These are phyloP conservation scores for Thoracochromis brauschi DNA, from an alignment of 2,113 vertebrate genomes.

Conservation along the genomic window DNA sequence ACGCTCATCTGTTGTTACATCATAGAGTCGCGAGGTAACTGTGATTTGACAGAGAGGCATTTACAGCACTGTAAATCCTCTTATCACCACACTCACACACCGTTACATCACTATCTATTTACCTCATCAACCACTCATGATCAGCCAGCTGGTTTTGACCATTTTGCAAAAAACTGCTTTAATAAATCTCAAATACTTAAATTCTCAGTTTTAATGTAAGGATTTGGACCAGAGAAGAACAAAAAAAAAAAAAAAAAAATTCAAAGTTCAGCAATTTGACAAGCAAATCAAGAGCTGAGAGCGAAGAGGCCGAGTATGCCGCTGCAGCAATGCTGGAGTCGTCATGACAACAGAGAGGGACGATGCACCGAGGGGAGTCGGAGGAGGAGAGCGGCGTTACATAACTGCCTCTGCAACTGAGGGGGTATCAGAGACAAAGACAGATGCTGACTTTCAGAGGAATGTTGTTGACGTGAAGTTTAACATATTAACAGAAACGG, in stretches of 20 bases:
- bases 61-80: slow-evolving; percentile 20
- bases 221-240: background rate
- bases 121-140: background rate
- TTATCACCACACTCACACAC: background rate
- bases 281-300: background rate
- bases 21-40: background rate
- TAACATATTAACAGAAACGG: background rate
- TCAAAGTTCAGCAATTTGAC: background rate
- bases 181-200: background rate
- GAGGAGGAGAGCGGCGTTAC: slow-evolving; percentile 19
- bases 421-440: background rate
- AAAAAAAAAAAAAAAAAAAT: background rate
- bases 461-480: background rate
- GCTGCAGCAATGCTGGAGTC: slow-evolving; percentile 35
- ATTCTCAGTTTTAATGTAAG: background rate
- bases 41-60: background rate
- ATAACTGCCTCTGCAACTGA: slow-evolving; percentile 16
- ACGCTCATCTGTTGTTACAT: background rate
- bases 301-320: background rate
- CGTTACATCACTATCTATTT: background rate
- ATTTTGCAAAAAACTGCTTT: background rate
- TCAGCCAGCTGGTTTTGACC: background rate
- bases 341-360: slow-evolving; percentile 50
- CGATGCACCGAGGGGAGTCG: background rate
- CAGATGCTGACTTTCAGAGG: background rate